Percentiles rank a stretch among this genome's conserved stretches.
These are phyloP conservation scores for Keiferia lycopersicella DNA, from an alignment of 2,888 invertebrate genomes.

Conservation along the genomic window DNA sequence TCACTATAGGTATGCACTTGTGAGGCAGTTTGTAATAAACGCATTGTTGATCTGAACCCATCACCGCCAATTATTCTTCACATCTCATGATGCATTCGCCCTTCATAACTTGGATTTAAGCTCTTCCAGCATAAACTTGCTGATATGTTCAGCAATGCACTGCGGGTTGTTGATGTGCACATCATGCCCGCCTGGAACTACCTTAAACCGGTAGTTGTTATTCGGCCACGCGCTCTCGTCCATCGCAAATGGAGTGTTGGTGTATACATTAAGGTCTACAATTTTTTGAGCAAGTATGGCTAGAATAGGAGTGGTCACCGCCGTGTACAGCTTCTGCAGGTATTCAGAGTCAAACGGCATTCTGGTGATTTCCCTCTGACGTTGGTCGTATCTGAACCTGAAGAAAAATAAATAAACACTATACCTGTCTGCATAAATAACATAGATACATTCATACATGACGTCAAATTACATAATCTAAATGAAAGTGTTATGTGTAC, in stretches of 20 bases:
- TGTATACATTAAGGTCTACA: conserved; percentile 42
- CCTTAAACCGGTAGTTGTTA: conserved; percentile 50
- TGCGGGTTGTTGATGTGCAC: conserved; percentile 81
- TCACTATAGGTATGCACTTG: too few species aligned
- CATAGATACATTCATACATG: too few species aligned
- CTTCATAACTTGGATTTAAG: conserved; percentile 28
- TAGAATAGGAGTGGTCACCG: conserved; percentile 49
- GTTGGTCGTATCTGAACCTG: conserved; percentile 63
- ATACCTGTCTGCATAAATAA: too few species aligned
- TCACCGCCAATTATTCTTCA: too few species aligned
- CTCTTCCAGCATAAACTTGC: conserved; percentile 49
- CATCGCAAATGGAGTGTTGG: conserved; percentile 46
- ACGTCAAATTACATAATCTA: too few species aligned
- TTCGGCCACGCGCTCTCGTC: conserved; percentile 55
- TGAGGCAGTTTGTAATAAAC: too few species aligned
- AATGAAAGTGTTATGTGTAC: too few species aligned
- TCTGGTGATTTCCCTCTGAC: conserved; percentile 55
- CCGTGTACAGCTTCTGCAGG: conserved; percentile 48
- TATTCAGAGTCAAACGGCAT: conserved; percentile 49
- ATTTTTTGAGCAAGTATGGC: conserved; percentile 48
- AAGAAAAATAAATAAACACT: conserved; percentile 21
- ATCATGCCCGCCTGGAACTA: conserved; percentile 81
- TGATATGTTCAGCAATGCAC: conserved; percentile 67
- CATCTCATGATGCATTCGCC: too few species aligned
- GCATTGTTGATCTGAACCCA: too few species aligned